Evolutionary conservation across 2,888 invertebrate species (phyloP).

Genomic region (Morpho helenor): DNA sequence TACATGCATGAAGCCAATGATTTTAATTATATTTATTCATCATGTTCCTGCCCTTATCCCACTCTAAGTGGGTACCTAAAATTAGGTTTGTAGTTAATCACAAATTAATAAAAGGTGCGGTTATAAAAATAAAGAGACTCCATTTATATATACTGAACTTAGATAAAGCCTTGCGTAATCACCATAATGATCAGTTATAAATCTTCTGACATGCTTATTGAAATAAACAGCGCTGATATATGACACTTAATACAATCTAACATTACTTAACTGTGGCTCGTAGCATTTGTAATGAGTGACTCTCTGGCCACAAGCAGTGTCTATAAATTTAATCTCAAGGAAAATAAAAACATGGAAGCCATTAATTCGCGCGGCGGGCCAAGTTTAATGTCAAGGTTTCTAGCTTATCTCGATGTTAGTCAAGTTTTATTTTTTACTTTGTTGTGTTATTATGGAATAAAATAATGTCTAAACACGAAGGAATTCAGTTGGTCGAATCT

Average conservation of each 20-base stretch:
- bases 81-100: too few relatives aligned
- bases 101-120: too few relatives aligned
- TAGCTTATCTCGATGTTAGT: constrained; percentile 75
- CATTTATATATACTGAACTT: constrained; percentile 8
- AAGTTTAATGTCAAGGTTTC: constrained; percentile 79
- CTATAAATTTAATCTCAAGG: constrained; percentile 79
- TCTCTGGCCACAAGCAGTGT: constrained; percentile 61
- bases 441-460: constrained; percentile 62
- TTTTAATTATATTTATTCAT: too few relatives aligned
- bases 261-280: constrained; percentile 61
- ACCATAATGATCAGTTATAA: constrained; percentile 48
- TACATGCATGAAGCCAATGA: too few relatives aligned
- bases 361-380: constrained; percentile 78
- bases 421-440: constrained; percentile 67
- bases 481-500: constrained; percentile 35
- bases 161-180: constrained; percentile 21
- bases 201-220: constrained; percentile 44
- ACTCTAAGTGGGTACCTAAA: too few relatives aligned
- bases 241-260: constrained; percentile 71
- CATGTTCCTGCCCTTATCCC: too few relatives aligned
- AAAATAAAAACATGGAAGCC: constrained; percentile 79
- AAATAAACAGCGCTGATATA: constrained; percentile 70
- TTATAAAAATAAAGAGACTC: constrained; percentile 1
- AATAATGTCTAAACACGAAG: constrained; percentile 50
- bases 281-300: constrained; percentile 73